Evolutionary conservation across 2,888 invertebrate genomes (phyloP), one percentile per base, ranked within the genome.

Genomic region (Schizaphis graminum): DNA sequence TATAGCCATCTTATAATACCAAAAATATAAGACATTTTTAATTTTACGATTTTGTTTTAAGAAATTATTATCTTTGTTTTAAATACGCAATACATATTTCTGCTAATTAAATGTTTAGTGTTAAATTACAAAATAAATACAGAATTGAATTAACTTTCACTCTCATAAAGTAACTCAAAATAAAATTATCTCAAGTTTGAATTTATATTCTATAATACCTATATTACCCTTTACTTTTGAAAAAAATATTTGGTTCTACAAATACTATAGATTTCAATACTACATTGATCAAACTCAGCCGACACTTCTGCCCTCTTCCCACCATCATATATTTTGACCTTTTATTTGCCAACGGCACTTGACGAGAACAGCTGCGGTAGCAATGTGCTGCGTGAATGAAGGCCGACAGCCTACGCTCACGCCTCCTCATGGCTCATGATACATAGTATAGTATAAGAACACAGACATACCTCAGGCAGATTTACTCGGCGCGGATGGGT

Each of bases 371-470:
- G 92, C 92, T 92, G 92, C 92, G 21, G 88, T 41, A 92, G 91
- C 85, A 47, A 91, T 86, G 91, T 49, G 87, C 88, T 67, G 88
- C 28, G 67, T 77, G 88, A 88, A 67, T 28, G 92, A 92, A 92
- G 91, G 92, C 92, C 92, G 53, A 92, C 92, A 67, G 88, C 92
- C 92, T 88, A 92, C 92, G 92, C 92, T 92, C 92, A 88, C 92
- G 92, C 92, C 92, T 88, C 88, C 47, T 92, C 88, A 11, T 87
- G 49, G 86, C 47, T 92, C 88, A 11, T 87, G 49, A 61, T 89
- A 26, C 77, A 92, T 91, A 88, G n/a, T 89, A 3, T 41, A 41
- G 41, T 41, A 89, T n/a, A 49, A 56, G 56, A 56, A 49, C 87
- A 88, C 91, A 28, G 67, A 86, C 89, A 84, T 85, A 93, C 93